Conservation (phyloP, 2,888 invertebrate species). For the Resseliella maxima region DNA sequence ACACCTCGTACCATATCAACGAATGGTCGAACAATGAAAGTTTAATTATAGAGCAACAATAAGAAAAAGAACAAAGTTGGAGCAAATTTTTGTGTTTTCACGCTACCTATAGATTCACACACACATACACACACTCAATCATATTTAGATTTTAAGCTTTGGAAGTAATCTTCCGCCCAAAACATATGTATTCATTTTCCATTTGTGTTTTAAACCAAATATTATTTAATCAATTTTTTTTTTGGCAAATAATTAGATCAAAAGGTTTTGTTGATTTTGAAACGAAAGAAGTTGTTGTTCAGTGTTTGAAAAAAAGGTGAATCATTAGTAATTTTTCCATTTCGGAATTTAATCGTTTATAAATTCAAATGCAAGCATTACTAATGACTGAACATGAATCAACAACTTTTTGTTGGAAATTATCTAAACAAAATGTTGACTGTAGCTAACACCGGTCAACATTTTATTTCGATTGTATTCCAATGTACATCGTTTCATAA, state of each 20-base stretch:
- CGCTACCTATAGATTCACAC: background rate
- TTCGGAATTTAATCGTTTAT: background rate
- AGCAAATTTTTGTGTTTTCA: background rate
- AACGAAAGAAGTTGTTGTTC: background rate
- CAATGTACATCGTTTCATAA: background rate
- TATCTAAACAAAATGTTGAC: background rate
- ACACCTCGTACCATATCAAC: background rate
- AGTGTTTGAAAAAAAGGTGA: background rate
- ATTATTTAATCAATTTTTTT: background rate
- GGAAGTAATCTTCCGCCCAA: too few relatives aligned
- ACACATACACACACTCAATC: too few relatives aligned
- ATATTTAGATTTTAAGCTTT: too few relatives aligned
- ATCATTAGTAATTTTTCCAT: background rate
- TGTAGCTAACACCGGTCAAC: background rate
- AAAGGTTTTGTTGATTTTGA: background rate
- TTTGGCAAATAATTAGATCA: too few relatives aligned
- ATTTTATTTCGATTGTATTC: background rate
- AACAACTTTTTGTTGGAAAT: background rate
- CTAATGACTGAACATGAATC: background rate
- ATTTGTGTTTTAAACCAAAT: too few relatives aligned
- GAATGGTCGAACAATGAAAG: constrained; percentile 15
- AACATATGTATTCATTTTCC: too few relatives aligned
- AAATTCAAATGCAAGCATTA: constrained; percentile 11
- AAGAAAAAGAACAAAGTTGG: background rate
- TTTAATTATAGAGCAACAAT: background rate